These are phyloP conservation scores for Pammene aurita DNA, from an alignment of 2,888 invertebrate species.

Conservation along the genomic window DNA sequence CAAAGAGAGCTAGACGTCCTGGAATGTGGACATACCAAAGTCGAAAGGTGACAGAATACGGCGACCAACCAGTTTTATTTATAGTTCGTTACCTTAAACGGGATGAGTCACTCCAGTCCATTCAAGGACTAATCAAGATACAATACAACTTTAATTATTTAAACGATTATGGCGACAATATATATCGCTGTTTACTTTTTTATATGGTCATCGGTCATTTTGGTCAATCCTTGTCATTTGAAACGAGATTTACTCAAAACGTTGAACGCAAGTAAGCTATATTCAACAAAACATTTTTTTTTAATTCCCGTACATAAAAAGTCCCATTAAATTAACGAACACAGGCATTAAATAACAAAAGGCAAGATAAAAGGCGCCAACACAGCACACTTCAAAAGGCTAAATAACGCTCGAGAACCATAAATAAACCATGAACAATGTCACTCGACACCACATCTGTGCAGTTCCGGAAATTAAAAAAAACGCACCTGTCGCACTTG, in stretches of 20 bases:
- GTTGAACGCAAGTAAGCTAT: no score
- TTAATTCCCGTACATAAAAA: not conserved
- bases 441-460: slow-evolving; percentile 49
- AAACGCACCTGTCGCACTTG: slow-evolving; percentile 56
- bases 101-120: slow-evolving; percentile 27
- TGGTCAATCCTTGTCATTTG: no score
- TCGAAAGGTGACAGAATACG: slow-evolving; percentile 35
- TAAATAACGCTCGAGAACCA: slow-evolving; percentile 24
- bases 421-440: slow-evolving; percentile 39
- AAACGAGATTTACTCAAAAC: no score
- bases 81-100: slow-evolving; percentile 27
- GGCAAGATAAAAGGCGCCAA: slow-evolving; percentile 19
- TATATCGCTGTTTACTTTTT: not conserved
- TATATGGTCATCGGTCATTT: no score
- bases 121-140: slow-evolving; percentile 33
- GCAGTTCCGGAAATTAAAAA: slow-evolving; percentile 54
- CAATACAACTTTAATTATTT: not conserved
- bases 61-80: slow-evolving; percentile 35
- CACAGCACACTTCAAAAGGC: slow-evolving; percentile 12
- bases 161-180: not conserved
- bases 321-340: not conserved
- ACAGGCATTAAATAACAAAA: slow-evolving; percentile 10
- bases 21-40: slow-evolving; percentile 37
- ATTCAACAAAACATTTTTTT: no score
- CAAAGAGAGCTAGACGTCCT: slow-evolving; percentile 34